Percentiles rank a stretch among this genome's conserved stretches.
Conservation (phyloP, 2,113 vertebrate genomes). For the Syngnathus typhle region DNA sequence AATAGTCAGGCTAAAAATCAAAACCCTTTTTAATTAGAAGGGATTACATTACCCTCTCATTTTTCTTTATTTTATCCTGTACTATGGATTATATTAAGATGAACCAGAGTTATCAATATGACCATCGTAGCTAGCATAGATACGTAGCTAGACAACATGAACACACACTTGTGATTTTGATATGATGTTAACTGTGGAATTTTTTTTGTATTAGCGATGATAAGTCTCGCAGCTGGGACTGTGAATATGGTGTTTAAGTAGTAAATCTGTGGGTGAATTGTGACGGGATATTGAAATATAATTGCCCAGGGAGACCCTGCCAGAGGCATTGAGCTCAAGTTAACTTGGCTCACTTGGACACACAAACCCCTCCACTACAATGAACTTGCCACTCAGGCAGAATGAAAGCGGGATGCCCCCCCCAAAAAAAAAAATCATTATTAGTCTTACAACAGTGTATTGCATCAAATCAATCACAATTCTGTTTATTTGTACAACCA, state of each 20-base stretch:
- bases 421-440: not conserved
- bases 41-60: not conserved
- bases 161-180: no score
- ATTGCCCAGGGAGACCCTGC: not conserved
- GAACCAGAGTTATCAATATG: not conserved
- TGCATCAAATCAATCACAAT: no score
- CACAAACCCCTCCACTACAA: not conserved
- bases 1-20: slow-evolving; percentile 15
- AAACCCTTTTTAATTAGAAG: not conserved
- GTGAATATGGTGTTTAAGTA: no score
- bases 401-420: not conserved
- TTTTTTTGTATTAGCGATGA: no score
- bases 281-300: no score
- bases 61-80: not conserved
- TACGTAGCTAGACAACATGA: no score
- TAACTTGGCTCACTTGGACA: not conserved
- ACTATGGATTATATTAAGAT: not conserved
- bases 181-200: no score
- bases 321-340: not conserved
- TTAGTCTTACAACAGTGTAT: not conserved
- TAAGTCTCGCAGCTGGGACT: no score
- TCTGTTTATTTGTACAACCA: not conserved
- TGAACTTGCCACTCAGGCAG: not conserved
- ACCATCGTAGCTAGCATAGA: not conserved
- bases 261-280: no score